A percentile compares a stretch with the other conserved stretches of the same genome.
Evolutionary conservation across 1,140 invertebrate genomes (phyloP).

Genomic region (Oppia nitens): DNA sequence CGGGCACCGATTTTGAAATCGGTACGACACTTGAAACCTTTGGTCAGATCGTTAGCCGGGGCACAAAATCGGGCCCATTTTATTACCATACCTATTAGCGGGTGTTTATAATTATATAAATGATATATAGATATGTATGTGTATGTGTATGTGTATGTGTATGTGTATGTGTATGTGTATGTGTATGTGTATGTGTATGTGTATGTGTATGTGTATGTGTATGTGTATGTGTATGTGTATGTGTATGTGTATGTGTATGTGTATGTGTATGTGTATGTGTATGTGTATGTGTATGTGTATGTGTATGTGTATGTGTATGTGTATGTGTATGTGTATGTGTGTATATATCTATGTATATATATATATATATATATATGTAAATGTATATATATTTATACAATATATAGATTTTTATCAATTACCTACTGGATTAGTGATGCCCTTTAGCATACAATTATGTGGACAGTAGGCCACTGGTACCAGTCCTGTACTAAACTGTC

Average conservation of each 20-base stretch:
- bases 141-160: not conserved
- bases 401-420: not conserved
- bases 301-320: no score
- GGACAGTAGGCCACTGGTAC: conserved; percentile 10
- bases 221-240: no score
- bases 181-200: not conserved
- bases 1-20: conserved; percentile 13
- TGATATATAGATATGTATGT: not conserved
- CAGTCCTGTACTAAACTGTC: conserved; percentile 9
- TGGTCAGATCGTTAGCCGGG: not conserved
- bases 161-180: not conserved
- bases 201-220: no score
- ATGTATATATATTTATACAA: not conserved
- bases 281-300: no score
- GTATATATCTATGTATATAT: no score
- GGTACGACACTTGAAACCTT: conserved; percentile 1
- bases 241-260: no score
- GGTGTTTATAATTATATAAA: not conserved
- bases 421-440: conserved; percentile 16
- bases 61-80: conserved; percentile 13
- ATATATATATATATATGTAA: no score
- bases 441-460: conserved; percentile 16
- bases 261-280: no score
- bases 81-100: conserved; percentile 6
- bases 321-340: no score